phyloP scores from a whole-genome alignment of 2,113 vertebrate species.

The Corythaeola cristata region DNA sequence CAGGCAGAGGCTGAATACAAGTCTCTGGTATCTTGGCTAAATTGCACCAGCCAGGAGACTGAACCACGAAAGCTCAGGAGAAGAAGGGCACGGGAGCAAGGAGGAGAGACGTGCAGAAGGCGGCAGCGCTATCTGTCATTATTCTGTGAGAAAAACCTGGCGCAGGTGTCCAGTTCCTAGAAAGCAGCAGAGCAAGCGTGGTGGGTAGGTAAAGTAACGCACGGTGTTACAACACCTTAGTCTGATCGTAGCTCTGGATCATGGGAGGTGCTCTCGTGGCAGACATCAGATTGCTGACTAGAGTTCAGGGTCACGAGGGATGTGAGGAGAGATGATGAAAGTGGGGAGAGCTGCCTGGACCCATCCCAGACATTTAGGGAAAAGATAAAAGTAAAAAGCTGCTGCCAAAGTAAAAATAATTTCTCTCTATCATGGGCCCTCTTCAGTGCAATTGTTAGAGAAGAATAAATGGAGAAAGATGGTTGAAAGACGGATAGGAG shows the following conservation, averaged over 20 bases:
- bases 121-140: neutral
- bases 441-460: neutral
- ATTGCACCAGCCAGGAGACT: neutral
- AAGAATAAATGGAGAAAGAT: slow-evolving; percentile 35
- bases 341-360: slow-evolving; percentile 20
- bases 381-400: slow-evolving; percentile 48
- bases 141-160: slow-evolving; percentile 20
- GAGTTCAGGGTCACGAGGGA: neutral
- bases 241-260: neutral
- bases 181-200: neutral
- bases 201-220: neutral
- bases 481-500: neutral
- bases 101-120: neutral
- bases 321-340: neutral
- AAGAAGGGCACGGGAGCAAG: neutral
- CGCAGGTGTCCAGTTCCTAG: slow-evolving; percentile 2
- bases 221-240: neutral
- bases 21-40: neutral
- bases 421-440: neutral
- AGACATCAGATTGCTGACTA: slow-evolving; percentile 38
- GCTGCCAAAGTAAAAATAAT: slow-evolving; percentile 19
- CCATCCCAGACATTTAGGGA: slow-evolving; percentile 21
- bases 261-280: slow-evolving; percentile 19
- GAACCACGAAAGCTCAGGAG: neutral
- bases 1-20: neutral